Percentiles rank a stretch among this genome's conserved stretches.
Conservation (phyloP, 2,113 vertebrate genomes). For the Perca schrenkii region DNA sequence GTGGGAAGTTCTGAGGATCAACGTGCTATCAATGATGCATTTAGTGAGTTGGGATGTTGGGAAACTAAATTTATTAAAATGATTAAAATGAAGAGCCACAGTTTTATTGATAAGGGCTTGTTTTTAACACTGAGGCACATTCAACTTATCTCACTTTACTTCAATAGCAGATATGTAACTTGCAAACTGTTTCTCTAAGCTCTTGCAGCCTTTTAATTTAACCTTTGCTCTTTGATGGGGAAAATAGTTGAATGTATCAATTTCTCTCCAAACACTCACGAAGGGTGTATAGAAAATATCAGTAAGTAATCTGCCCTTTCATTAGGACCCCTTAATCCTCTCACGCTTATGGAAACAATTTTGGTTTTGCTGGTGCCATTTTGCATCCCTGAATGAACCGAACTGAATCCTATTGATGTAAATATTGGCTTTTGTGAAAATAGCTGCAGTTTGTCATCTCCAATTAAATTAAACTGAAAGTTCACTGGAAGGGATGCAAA, state of each 20-base stretch:
- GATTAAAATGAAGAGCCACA: no score
- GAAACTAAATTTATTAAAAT: not conserved
- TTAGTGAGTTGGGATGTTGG: not conserved
- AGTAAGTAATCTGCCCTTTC: constrained; percentile 86
- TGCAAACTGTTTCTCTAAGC: not conserved
- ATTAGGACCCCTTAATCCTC: constrained; percentile 43
- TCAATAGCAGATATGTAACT: not conserved
- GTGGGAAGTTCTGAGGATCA: not conserved
- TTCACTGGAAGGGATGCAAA: constrained; percentile 67
- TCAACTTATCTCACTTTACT: not conserved
- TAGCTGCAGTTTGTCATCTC: not conserved
- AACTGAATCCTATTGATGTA: constrained; percentile 1
- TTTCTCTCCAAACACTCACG: constrained; percentile 90
- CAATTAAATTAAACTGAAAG: not conserved
- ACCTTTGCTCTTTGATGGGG: constrained; percentile 53
- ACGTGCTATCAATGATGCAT: not conserved
- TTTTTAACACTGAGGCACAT: not conserved
- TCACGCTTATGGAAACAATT: constrained; percentile 52
- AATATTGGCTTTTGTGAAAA: constrained; percentile 19
- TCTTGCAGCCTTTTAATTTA: constrained; percentile 14
- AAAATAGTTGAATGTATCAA: constrained; percentile 83
- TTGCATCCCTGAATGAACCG: constrained; percentile 61
- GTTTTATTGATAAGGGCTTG: not conserved
- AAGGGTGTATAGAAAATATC: constrained; percentile 91
- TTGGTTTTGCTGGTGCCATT: constrained; percentile 63